Percentiles rank a stretch among this genome's conserved stretches.
phyloP scores from a whole-genome alignment of 2,113 vertebrate genomes.

The Grus americana region DNA sequence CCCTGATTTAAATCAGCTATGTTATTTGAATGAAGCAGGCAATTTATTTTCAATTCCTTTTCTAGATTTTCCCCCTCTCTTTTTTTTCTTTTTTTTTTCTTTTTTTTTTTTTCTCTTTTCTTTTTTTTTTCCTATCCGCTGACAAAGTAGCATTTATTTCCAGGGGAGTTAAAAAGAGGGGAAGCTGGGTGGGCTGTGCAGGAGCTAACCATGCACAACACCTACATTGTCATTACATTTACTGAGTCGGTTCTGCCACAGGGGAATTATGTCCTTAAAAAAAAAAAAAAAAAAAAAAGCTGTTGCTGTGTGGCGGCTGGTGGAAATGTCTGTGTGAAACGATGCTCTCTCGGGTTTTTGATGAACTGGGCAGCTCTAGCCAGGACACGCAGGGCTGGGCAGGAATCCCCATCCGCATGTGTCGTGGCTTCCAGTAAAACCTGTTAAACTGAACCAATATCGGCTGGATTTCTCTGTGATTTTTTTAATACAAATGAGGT shows the following conservation, averaged over 20 bases:
- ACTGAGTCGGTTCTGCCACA: rapidly evolving
- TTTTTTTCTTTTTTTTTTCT: too few species aligned
- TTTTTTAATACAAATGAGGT: not conserved
- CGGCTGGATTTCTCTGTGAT: not conserved
- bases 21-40: constrained; percentile 23
- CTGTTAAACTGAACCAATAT: not conserved
- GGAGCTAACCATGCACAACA: not conserved
- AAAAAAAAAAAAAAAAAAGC: not conserved
- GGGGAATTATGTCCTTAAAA: not conserved
- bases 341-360: not conserved
- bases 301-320: rapidly evolving
- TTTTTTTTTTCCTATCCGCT: not conserved
- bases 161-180: not conserved
- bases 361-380: not conserved
- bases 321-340: rapidly evolving
- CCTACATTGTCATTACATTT: not conserved
- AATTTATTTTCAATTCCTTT: constrained; percentile 30
- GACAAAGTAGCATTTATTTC: not conserved
- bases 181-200: not conserved
- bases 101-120: not conserved
- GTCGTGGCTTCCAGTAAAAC: not conserved
- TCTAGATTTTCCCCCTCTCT: not conserved
- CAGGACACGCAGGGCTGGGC: not conserved
- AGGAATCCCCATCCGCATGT: rapidly evolving
- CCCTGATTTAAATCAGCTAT: constrained; percentile 18